Base-by-base conservation (phyloP, 2,113 vertebrate genomes). In the Emydocephalus ijimae region DNA sequence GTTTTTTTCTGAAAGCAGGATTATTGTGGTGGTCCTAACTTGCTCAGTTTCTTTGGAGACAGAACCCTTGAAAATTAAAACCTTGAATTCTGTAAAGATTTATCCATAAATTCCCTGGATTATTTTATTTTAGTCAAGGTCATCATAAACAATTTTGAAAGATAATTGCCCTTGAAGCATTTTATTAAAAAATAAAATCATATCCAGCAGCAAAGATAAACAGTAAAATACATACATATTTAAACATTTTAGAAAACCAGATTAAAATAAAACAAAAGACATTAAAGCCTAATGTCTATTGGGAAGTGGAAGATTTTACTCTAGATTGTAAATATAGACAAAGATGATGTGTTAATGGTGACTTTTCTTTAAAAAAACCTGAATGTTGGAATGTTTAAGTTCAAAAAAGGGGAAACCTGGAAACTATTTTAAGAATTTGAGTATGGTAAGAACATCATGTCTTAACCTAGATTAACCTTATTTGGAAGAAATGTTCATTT, bases 391-490 rank as follows among this genome's bases (percentile, higher is more conserved):
- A 94, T n/a, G 61, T 23, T 21, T 1, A n/a, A 29, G 55, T 20
- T 56, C 39, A 24, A 20, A 74, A 69, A 59, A 89, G 57, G 23
- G 45, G 26, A 34, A 94, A 88, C 0, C 20, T 6, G 20, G 39
- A 48, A 52, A 81, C 4, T 0, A 15, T 39, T 89, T 4, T 1
- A 15, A 91, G 4, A 81, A 90, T 5, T 43, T 88, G 87, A n/a
- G 8, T 15, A 9, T 21, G 29, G 14, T 55, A 18, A 20, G 26
- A 9, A 54, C 39, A 56, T 4, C 12, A 56, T 39, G 3, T 4
- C 18, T 26, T 0, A 18, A 20, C 1, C 85, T 11, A 29, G 1
- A 43, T 89, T 18, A 45, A 59, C 85, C 88, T 0, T 0, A 52
- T 50, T 59, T 3, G 0, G 0, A 3, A 1, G 0, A 23, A 20